phyloP scores from a whole-genome alignment of 1,140 invertebrate species.

The Copidosoma floridanum region DNA sequence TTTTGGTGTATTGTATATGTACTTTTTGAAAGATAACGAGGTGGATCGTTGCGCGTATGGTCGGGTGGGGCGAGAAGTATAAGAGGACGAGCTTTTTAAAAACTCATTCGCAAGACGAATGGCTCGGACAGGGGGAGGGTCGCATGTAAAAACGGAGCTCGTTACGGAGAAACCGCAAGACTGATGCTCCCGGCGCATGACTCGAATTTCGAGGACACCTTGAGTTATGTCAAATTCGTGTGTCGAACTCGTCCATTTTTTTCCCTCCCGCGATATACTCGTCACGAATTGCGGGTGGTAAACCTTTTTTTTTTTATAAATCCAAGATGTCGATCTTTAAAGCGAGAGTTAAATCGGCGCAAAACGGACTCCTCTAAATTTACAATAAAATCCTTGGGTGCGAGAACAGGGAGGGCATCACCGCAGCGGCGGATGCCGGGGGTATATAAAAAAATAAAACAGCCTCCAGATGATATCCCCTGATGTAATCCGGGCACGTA shows the following conservation, averaged over 20 bases:
- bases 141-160: conserved; percentile 37
- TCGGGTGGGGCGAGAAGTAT: background rate
- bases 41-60: background rate
- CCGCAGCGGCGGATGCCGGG: conserved; percentile 48
- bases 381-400: conserved; percentile 4
- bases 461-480: conserved; percentile 41
- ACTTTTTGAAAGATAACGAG: background rate
- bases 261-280: too few species aligned
- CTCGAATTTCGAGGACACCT: background rate
- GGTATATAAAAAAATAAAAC: too few species aligned
- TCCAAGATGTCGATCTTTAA: conserved; percentile 56
- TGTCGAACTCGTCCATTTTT: background rate
- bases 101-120: conserved; percentile 45
- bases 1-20: too few species aligned
- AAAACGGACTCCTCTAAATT: too few species aligned
- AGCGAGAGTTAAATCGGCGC: conserved; percentile 55
- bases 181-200: conserved; percentile 36
- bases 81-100: conserved; percentile 33
- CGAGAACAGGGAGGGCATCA: conserved; percentile 21
- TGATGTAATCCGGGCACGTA: conserved; percentile 52
- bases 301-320: too few species aligned
- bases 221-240: background rate
- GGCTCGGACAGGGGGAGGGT: conserved; percentile 44
- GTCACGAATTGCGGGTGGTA: too few species aligned
- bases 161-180: conserved; percentile 33